Base-by-base conservation (phyloP, 2,888 invertebrate species). In the Pollenia amentaria region DNA sequence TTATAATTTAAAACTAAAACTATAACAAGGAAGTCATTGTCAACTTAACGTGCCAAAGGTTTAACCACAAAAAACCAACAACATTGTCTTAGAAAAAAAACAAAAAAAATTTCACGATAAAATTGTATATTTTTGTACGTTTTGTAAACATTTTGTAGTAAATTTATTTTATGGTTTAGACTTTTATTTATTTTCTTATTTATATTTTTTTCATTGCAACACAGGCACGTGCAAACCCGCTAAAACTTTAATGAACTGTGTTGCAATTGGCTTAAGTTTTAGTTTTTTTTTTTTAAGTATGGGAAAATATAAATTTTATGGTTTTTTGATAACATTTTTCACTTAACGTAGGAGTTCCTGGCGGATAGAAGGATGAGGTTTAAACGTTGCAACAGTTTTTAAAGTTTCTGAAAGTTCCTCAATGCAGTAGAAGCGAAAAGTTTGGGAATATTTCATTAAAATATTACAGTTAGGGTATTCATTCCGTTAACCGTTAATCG, bases 1-100 rank as follows among this genome's bases (percentile, higher is more conserved):
- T 44, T 62, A 16, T 46, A 70, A 42, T 21, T 77, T 70, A 64
- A 18, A 70, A 75, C 16, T 29, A 60, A 82, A 86, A 82, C 78
- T 82, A 77, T 84, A 87, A 87, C 87, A 84, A 87, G 87, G 87
- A 87, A 87, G 84, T 87, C 87, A 81, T 78, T 87, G 87, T 77
- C 84, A 87, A 73, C 76, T 46, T 53, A 67, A 77, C 60, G 77
- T 81, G 84, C 84, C 84, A 87, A 84, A 84, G 77, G 80, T 87
- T 84, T 73, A 87, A 78, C 84, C 84, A 77, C 80, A 78, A 80
- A 75, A n/a, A 72, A 83, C 48, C 40, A 78, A 78, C 67, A 69
- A 21, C 42, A 18, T 18, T n/a, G 44, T 16, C 16, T 10, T 40
- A 8, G 11, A 12, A 53, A 42, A 75, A 42, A 14, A 67, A 3